phyloP scores from a whole-genome alignment of 1,140 invertebrate species.

The Drosophila rhopaloa region DNA sequence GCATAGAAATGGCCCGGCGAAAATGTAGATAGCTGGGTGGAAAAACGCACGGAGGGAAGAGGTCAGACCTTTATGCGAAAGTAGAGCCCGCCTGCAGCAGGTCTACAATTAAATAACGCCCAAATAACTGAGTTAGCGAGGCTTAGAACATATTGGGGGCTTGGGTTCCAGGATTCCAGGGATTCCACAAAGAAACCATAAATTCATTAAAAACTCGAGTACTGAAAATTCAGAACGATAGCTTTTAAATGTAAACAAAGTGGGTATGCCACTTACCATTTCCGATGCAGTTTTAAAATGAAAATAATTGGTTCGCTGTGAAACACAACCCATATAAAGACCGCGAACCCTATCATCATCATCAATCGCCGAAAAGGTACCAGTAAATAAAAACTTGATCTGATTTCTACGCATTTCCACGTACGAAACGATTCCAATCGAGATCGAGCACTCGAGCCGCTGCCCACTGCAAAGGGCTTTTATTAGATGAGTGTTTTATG shows the following conservation, averaged over 20 bases:
- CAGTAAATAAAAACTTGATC: conserved; percentile 16
- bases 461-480: conserved; percentile 25
- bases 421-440: conserved; percentile 3
- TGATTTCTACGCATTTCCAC: conserved; percentile 56
- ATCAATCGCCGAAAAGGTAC: neutral
- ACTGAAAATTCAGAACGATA: too few relatives aligned
- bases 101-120: conserved; percentile 37
- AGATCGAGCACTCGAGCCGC: conserved; percentile 17
- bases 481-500: conserved; percentile 48
- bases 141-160: neutral
- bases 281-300: conserved; percentile 4
- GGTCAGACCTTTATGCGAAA: conserved; percentile 16
- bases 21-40: conserved; percentile 44
- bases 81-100: conserved; percentile 23
- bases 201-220: too few relatives aligned
- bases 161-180: neutral
- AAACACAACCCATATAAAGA: neutral
- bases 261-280: conserved; percentile 11
- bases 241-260: too few relatives aligned
- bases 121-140: conserved; percentile 7
- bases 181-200: too few relatives aligned
- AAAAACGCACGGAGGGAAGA: neutral
- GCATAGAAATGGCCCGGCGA: conserved; percentile 60
- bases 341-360: conserved; percentile 1
- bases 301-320: neutral